Evolutionary conservation across 2,113 vertebrate species (phyloP).

Genomic region (Apteryx owenii): DNA sequence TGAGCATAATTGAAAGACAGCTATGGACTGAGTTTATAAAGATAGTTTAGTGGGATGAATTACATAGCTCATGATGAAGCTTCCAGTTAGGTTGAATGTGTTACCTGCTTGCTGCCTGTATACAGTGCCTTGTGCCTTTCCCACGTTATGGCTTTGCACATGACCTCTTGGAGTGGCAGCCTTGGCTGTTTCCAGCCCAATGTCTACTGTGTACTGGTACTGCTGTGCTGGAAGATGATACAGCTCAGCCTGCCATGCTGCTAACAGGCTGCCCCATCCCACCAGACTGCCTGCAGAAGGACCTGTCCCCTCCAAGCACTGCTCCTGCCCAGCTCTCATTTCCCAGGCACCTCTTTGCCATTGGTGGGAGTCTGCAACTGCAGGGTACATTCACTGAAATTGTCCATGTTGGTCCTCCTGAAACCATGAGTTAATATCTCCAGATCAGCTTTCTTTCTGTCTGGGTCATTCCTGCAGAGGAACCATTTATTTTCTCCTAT

Average conservation of each 20-base stretch:
- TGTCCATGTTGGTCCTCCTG: neutral
- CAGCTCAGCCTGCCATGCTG: accelerated
- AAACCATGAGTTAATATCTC: neutral
- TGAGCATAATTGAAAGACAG: neutral
- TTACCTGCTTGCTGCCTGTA: neutral
- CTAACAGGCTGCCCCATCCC: neutral
- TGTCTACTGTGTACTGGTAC: neutral
- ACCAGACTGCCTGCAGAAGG: neutral
- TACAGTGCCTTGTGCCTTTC: neutral
- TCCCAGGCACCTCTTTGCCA: neutral
- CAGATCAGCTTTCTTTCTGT: neutral
- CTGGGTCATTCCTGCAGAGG: neutral
- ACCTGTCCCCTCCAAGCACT: neutral
- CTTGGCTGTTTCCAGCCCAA: neutral
- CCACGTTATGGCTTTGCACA: accelerated
- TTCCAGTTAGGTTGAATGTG: accelerated
- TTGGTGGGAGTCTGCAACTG: accelerated
- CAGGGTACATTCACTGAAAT: neutral
- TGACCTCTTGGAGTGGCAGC: neutral
- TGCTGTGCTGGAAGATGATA: neutral
- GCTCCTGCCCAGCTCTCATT: neutral
- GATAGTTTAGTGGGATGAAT: neutral
- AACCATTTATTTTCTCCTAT: neutral
- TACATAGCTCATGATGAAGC: neutral
- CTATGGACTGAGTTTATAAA: neutral